Evolutionary conservation across 2,113 vertebrate species (phyloP).

Genomic region (Microtus oregoni): DNA sequence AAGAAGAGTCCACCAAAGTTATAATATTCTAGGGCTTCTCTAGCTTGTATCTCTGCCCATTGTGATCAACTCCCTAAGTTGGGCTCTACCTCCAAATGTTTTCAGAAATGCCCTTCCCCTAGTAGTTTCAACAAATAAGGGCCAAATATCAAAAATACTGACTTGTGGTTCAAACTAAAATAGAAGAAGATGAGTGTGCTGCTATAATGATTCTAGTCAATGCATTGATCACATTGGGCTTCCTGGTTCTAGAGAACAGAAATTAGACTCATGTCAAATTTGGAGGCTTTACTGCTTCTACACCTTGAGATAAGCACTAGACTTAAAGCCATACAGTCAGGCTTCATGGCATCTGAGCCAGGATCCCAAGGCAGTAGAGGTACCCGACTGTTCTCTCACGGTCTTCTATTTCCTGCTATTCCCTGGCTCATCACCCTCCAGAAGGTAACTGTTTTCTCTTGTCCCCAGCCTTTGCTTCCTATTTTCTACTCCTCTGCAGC

Average conservation of each 20-base stretch:
- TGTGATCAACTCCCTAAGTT: neutral
- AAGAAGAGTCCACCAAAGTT: neutral
- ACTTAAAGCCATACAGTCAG: fast-evolving
- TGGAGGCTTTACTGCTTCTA: neutral
- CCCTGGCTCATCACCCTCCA: neutral
- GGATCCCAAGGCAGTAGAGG: fast-evolving
- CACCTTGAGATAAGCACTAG: neutral
- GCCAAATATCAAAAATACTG: no score
- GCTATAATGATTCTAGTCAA: no score
- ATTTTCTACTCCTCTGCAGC: neutral
- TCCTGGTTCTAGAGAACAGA: neutral
- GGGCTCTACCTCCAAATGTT: neutral
- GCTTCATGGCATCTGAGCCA: neutral
- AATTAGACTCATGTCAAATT: neutral
- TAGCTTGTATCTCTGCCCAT: neutral
- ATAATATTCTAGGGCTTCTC: no score
- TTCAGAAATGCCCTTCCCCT: neutral
- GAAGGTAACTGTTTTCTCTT: neutral
- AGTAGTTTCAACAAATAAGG: neutral
- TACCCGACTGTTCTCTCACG: neutral
- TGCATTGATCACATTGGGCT: neutral
- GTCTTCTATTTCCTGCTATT: neutral
- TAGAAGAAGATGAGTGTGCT: neutral
- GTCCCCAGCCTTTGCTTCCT: neutral
- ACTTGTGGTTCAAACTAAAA: neutral